Evolutionary conservation across 2,113 vertebrate species (phyloP), one percentile per base, ranked within the genome.

Genomic region (Anolis sagrei): DNA sequence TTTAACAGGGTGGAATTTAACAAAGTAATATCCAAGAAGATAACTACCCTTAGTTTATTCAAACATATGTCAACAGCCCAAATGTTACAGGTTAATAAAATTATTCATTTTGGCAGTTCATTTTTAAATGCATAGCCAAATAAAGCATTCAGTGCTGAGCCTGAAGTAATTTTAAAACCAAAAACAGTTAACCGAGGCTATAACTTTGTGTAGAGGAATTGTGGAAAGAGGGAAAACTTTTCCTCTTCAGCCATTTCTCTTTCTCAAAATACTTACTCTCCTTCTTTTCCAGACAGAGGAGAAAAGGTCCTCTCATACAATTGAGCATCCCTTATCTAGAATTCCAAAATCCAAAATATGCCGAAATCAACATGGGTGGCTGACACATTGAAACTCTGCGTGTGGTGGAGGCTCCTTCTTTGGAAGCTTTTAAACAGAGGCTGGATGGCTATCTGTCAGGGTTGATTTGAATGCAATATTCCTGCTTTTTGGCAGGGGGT

Each of bases 1-100:
- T 92, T 68, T 29, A 92, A 87, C 73, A 81, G 61, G 49, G 54
- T 80, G 25, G 62, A 81, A 32, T 16, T 85, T 82, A 66, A 68
- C n/a, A 75, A 64, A 2, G 27, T 74, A 76, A 83, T 87, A 87
- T 62, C 70, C 66, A 88, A 85, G 29, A 76, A 1, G 64, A 0
- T 48, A 80, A 69, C 81, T n/a, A 13, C 1, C 3, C 44, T 2
- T 18, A 44, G 29, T 49, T 32, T 48, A 87, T 87, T 58, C 85
- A 81, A n/a, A 73, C 27, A 8, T 23, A 39, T 76, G 32, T n/a
- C 54, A 79, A 70, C 70, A 91, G 76, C 11, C 9, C 58, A 89
- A 2, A 1, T 1, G 1, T 2, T 21, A 39, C 61, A 32, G 18
- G 14, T 79, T 34, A 27, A 48, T 39, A 79, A 79, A 34, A 49